Percentiles rank a stretch among this genome's conserved stretches.
Conservation (phyloP, 2,888 invertebrate species). For the Eulithis testata region DNA sequence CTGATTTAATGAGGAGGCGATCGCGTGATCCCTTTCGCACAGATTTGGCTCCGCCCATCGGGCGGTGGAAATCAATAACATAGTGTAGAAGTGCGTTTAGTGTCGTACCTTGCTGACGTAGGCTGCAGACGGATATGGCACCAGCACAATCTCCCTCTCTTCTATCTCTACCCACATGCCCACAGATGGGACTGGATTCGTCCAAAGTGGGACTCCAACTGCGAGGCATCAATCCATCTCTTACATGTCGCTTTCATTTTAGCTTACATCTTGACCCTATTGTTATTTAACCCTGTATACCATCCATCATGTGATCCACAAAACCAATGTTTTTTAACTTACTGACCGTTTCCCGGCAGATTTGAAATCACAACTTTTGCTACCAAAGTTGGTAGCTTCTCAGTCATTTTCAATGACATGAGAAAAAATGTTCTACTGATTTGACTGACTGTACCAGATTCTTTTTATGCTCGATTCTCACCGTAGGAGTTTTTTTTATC, state of each 20-base stretch:
- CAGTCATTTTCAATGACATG: too few species aligned
- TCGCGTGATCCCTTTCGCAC: conserved; percentile 83
- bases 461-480: too few species aligned
- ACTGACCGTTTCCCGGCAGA: background rate
- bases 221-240: conserved; percentile 1
- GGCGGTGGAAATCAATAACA: conserved; percentile 84
- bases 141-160: conserved; percentile 42
- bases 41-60: conserved; percentile 78
- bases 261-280: background rate
- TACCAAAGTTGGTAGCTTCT: background rate
- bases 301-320: conserved; percentile 9
- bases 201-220: background rate
- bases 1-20: conserved; percentile 80
- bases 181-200: conserved; percentile 1
- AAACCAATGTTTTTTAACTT: background rate
- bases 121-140: conserved; percentile 53
- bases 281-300: background rate
- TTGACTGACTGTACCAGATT: too few species aligned
- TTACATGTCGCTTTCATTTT: background rate
- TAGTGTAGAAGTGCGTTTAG: conserved; percentile 81
- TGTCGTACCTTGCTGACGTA: conserved; percentile 78
- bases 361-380: conserved; percentile 1
- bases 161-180: conserved; percentile 5
- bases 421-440: too few species aligned
- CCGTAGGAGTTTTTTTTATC: too few species aligned